These are phyloP conservation scores for Tipula helvola DNA, from an alignment of 2,888 invertebrate species.

Conservation along the genomic window DNA sequence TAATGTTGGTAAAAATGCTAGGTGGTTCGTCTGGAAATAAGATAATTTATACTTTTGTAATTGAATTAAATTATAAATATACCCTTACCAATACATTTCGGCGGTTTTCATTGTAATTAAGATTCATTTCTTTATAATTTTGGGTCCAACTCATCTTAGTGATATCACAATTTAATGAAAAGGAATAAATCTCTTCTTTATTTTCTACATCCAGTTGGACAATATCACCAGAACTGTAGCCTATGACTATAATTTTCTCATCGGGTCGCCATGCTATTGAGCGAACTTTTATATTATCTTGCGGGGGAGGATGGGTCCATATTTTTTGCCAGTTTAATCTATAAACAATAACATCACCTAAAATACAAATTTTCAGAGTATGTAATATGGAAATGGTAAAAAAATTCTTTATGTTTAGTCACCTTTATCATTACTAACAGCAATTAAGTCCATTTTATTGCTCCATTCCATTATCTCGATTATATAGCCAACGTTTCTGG, in stretches of 20 bases:
- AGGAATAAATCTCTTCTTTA: slow-evolving; percentile 60
- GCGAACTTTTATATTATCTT: slow-evolving; percentile 59
- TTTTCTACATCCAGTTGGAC: slow-evolving; percentile 74
- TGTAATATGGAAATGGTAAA: too few relatives aligned
- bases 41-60: background rate
- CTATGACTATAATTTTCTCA: slow-evolving; percentile 67
- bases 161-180: slow-evolving; percentile 48
- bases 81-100: slow-evolving; percentile 6
- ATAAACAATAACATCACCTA: slow-evolving; percentile 79
- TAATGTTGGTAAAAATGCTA: slow-evolving; percentile 44
- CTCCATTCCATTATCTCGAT: slow-evolving; percentile 87
- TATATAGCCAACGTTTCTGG: slow-evolving; percentile 31
- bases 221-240: slow-evolving; percentile 57
- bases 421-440: slow-evolving; percentile 77
- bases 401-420: slow-evolving; percentile 12
- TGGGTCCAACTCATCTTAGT: slow-evolving; percentile 64
- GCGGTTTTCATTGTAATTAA: slow-evolving; percentile 21
- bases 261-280: slow-evolving; percentile 89
- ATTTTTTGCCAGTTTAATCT: slow-evolving; percentile 89
- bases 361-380: background rate
- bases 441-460: slow-evolving; percentile 84
- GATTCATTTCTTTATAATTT: slow-evolving; percentile 19
- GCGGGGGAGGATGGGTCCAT: slow-evolving; percentile 67
- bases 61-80: slow-evolving; percentile 14
- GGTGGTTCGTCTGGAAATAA: slow-evolving; percentile 36